These are phyloP conservation scores for Sinonovacula constricta DNA, from an alignment of 1,140 invertebrate species.

Conservation along the genomic window DNA sequence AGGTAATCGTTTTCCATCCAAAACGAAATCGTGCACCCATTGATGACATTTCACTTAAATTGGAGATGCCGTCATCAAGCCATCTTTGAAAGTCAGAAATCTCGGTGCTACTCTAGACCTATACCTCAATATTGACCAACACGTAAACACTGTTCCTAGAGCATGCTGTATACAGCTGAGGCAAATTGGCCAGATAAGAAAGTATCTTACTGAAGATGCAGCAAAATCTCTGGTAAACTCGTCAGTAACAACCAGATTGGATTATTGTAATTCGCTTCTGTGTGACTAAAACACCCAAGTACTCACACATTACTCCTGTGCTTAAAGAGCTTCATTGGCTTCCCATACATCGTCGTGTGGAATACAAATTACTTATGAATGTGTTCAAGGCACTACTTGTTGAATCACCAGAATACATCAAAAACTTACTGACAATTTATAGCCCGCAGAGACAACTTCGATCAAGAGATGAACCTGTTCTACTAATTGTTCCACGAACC, in stretches of 20 bases:
- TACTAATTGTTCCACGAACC: not conserved
- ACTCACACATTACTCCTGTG: not conserved
- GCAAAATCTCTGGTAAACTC: slow-evolving; percentile 39
- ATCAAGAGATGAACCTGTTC: not conserved
- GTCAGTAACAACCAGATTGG: slow-evolving; percentile 39
- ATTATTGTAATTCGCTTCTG: slow-evolving; percentile 32
- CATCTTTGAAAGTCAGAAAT: slow-evolving; percentile 21
- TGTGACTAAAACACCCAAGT: not conserved
- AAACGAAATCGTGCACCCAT: slow-evolving; percentile 21
- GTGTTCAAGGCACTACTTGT: not conserved
- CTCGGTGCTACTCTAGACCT: slow-evolving; percentile 28
- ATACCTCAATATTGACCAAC: slow-evolving; percentile 33
- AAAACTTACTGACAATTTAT: not conserved
- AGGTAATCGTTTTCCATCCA: slow-evolving; percentile 30
- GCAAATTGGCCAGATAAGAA: slow-evolving; percentile 37
- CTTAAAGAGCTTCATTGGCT: not conserved
- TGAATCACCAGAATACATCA: not conserved
- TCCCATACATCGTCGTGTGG: not conserved
- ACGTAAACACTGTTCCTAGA: slow-evolving; percentile 30
- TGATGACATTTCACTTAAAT: slow-evolving; percentile 18
- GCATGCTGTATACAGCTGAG: slow-evolving; percentile 26
- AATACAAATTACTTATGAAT: not conserved
- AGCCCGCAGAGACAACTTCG: not conserved
- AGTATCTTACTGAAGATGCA: slow-evolving; percentile 20
- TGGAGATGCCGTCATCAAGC: slow-evolving; percentile 18